Percentiles rank a stretch among this genome's conserved stretches.
Evolutionary conservation across 2,888 invertebrate genomes (phyloP).

Genomic region (Nymphalis urticae): DNA sequence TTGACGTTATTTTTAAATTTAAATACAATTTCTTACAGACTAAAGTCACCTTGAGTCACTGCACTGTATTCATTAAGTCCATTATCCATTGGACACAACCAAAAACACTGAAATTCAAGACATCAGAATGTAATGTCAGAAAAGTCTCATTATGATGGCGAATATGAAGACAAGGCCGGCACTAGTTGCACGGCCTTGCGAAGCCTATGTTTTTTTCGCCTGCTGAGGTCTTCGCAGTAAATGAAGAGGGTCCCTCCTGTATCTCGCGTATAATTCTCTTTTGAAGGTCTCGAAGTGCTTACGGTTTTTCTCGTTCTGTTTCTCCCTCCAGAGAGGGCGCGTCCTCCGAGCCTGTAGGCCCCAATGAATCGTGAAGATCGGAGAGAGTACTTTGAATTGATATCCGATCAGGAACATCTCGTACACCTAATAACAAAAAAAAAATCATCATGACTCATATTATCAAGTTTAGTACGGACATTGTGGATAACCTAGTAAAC

Average conservation of each 20-base stretch:
- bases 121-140: conserved; percentile 41
- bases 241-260: conserved; percentile 85
- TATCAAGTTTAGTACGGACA: no score
- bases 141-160: conserved; percentile 44
- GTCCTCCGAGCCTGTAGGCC: conserved; percentile 90
- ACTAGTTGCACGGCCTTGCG: conserved; percentile 67
- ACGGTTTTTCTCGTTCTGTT: conserved; percentile 91
- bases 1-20: no score
- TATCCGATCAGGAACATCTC: conserved; percentile 95
- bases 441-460: no score
- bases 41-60: conserved; percentile 1
- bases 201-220: conserved; percentile 73
- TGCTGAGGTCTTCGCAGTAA: conserved; percentile 62
- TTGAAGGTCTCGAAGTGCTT: conserved; percentile 92
- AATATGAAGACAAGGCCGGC: conserved; percentile 64
- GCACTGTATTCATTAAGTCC: neutral
- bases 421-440: conserved; percentile 85
- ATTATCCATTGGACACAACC: neutral
- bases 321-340: conserved; percentile 92
- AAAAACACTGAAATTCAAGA: conserved; percentile 2
- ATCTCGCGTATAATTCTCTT: conserved; percentile 88
- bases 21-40: no score
- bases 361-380: conserved; percentile 95
- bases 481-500: no score
- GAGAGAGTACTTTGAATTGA: conserved; percentile 92